A percentile compares a stretch with the other conserved stretches of the same genome.
Evolutionary conservation across 2,113 vertebrate species (phyloP).

Genomic region (Tragulus kanchil): DNA sequence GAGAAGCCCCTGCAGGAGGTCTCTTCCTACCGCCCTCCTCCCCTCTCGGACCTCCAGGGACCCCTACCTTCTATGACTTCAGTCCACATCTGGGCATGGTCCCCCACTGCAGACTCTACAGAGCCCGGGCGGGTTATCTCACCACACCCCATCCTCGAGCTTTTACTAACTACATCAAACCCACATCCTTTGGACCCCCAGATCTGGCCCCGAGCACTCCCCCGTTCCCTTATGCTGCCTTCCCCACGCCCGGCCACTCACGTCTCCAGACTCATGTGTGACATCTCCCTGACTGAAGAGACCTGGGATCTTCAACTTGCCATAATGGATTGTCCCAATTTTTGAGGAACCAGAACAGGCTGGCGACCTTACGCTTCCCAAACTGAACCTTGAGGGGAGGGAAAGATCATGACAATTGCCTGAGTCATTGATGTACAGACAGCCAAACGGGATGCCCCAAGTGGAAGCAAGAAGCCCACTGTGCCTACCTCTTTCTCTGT

Average conservation of each 20-base stretch:
- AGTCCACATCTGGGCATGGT: constrained; percentile 76
- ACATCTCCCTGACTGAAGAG: constrained; percentile 66
- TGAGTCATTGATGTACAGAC: neutral
- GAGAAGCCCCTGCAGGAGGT: constrained; percentile 76
- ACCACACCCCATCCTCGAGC: constrained; percentile 92
- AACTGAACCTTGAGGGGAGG: neutral
- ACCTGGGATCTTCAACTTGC: constrained; percentile 15
- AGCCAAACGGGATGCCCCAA: constrained; percentile 18
- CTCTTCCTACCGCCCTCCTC: constrained; percentile 75
- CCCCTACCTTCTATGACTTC: constrained; percentile 90
- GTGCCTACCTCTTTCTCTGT: neutral
- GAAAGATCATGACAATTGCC: neutral
- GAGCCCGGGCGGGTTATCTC: constrained; percentile 89
- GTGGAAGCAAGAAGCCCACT: neutral
- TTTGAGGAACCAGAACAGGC: neutral
- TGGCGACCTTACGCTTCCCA: neutral
- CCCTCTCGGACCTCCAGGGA: constrained; percentile 76
- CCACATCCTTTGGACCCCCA: constrained; percentile 90
- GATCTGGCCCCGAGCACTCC: constrained; percentile 91
- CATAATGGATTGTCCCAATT: neutral
- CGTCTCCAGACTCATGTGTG: constrained; percentile 97
- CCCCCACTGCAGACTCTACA: constrained; percentile 89
- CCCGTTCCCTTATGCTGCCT: constrained; percentile 93
- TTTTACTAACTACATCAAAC: constrained; percentile 93
- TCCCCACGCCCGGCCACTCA: constrained; percentile 91